phyloP scores from a whole-genome alignment of 2,888 invertebrate species.

The Lepidonotus clava region DNA sequence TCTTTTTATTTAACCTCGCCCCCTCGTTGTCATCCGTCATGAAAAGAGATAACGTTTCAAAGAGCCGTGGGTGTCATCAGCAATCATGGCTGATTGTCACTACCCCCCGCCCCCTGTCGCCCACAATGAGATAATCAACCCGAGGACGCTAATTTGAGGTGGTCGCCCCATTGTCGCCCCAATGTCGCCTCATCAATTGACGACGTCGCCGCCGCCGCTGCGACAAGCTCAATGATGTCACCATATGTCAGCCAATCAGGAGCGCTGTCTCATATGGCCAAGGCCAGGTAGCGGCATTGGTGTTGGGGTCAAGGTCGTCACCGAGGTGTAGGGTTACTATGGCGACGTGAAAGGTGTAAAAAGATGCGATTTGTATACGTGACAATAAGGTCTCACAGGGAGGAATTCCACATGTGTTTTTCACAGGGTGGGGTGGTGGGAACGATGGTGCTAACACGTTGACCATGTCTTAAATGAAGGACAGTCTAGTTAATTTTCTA shows the following conservation, averaged over 20 bases:
- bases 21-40: neutral
- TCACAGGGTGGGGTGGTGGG: too few species aligned
- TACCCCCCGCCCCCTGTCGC: neutral
- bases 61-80: neutral
- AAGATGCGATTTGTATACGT: neutral
- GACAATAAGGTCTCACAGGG: neutral
- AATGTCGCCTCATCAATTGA: neutral
- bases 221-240: neutral
- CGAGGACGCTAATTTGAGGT: constrained; percentile 1
- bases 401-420: neutral
- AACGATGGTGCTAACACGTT: too few species aligned
- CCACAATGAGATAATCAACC: neutral
- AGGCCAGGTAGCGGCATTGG: too few species aligned
- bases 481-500: too few species aligned
- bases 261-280: neutral
- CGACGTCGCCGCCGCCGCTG: neutral
- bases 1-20: neutral
- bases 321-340: neutral
- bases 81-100: neutral
- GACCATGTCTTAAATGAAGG: too few species aligned
- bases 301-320: too few species aligned
- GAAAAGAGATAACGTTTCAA: constrained; percentile 3
- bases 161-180: neutral
- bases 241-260: constrained; percentile 37
- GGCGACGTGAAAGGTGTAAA: neutral